Conservation (phyloP, 2,113 vertebrate species). For the Stegostoma tigrinum region DNA sequence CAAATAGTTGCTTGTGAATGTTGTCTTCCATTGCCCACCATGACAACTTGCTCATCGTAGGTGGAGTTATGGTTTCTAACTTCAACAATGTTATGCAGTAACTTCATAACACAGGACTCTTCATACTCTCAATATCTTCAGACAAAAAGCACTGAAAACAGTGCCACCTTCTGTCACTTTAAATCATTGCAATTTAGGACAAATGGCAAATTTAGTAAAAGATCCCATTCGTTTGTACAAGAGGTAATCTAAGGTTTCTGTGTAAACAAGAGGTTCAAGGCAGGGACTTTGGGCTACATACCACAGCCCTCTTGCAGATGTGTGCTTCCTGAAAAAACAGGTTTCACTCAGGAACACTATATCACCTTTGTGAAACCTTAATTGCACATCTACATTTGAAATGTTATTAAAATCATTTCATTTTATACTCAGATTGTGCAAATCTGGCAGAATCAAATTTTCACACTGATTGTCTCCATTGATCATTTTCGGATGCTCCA, state of each 20-base stretch:
- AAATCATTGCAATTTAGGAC: background rate
- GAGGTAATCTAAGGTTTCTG: background rate
- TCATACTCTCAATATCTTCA: background rate
- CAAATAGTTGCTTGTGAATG: background rate
- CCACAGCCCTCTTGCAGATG: background rate
- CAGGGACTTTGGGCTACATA: background rate
- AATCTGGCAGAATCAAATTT: too few species aligned
- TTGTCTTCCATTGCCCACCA: background rate
- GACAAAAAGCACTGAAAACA: background rate
- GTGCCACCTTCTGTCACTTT: conserved; percentile 15
- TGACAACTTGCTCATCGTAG: background rate
- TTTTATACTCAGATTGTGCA: background rate
- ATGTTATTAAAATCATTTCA: background rate
- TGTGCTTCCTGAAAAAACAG: background rate
- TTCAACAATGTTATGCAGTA: background rate
- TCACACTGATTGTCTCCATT: background rate
- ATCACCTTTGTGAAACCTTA: background rate
- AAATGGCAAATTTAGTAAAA: background rate
- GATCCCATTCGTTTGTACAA: background rate
- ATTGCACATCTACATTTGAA: background rate
- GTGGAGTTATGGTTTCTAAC: background rate
- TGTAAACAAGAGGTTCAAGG: background rate
- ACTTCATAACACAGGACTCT: background rate
- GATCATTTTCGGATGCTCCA: background rate
- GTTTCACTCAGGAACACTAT: background rate